Percentiles rank a stretch among this genome's conserved stretches.
These are phyloP conservation scores for Automeris io DNA, from an alignment of 2,888 invertebrate species.

Conservation along the genomic window DNA sequence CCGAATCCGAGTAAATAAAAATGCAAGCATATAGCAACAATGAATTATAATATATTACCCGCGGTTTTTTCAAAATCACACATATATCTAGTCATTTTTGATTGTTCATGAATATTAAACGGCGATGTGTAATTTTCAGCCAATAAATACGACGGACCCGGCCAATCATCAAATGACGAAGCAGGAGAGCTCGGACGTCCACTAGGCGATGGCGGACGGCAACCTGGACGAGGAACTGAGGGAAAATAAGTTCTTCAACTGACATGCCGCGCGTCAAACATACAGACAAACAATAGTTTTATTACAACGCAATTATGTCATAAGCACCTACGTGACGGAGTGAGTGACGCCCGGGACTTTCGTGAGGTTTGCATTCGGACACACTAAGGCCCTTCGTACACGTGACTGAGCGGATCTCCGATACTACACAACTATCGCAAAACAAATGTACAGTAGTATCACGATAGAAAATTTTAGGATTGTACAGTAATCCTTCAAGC, in stretches of 20 bases:
- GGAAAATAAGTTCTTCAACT: constrained; percentile 48
- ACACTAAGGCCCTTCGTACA: constrained; percentile 10
- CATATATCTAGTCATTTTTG: too few species aligned
- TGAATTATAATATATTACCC: too few species aligned
- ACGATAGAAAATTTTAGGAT: too few species aligned
- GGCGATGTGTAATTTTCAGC: constrained; percentile 68
- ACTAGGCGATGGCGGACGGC: constrained; percentile 61
- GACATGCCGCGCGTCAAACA: constrained; percentile 36
- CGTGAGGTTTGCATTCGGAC: constrained; percentile 48
- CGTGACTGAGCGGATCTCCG: too few species aligned
- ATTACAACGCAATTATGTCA: constrained; percentile 61
- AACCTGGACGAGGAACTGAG: background rate
- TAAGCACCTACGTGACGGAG: constrained; percentile 56
- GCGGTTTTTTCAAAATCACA: too few species aligned
- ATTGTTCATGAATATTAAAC: background rate
- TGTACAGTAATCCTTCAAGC: too few species aligned
- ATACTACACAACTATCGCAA: too few species aligned
- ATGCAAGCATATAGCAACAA: too few species aligned
- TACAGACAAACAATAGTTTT: constrained; percentile 67
- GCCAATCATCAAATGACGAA: constrained; percentile 87
- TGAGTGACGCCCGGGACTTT: constrained; percentile 33
- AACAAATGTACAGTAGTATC: too few species aligned
- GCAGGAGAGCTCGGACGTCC: constrained; percentile 90
- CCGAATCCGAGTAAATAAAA: too few species aligned
- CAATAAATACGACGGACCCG: constrained; percentile 89